Evolutionary conservation across 2,888 invertebrate species (phyloP).

Genomic region (Nysson spinosus): DNA sequence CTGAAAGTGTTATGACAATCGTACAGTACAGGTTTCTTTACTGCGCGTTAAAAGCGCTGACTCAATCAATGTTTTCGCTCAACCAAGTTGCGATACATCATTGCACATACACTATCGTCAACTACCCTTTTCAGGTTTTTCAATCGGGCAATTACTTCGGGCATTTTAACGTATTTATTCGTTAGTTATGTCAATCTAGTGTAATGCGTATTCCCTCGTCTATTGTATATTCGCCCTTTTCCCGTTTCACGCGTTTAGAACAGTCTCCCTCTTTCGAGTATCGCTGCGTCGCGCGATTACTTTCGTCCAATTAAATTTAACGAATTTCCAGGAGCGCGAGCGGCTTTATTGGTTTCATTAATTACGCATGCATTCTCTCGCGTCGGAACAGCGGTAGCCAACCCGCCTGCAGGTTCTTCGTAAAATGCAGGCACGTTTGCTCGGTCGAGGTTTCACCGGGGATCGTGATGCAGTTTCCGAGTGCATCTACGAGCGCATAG

Average conservation of each 20-base stretch:
- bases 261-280: slow-evolving; percentile 9
- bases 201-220: too few relatives aligned
- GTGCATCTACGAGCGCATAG: slow-evolving; percentile 22
- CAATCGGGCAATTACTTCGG: neutral
- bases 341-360: slow-evolving; percentile 75
- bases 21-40: slow-evolving; percentile 16
- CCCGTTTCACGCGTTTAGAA: slow-evolving; percentile 14
- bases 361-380: slow-evolving; percentile 68
- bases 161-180: neutral
- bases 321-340: slow-evolving; percentile 67
- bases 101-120: too few relatives aligned
- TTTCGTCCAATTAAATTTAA: slow-evolving; percentile 76
- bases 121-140: neutral
- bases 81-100: too few relatives aligned
- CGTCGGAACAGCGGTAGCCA: slow-evolving; percentile 4
- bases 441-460: slow-evolving; percentile 20
- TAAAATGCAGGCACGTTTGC: slow-evolving; percentile 48
- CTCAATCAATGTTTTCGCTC: too few relatives aligned
- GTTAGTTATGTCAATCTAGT: too few relatives aligned
- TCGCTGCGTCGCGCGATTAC: slow-evolving; percentile 62
- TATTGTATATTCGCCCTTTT: neutral
- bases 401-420: slow-evolving; percentile 25
- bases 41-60: slow-evolving; percentile 22
- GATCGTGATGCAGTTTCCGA: too few relatives aligned
- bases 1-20: slow-evolving; percentile 7